Evolutionary conservation across 2,113 vertebrate species (phyloP), one percentile per base, ranked within the genome.

Genomic region (Illadopsis cleaveri): DNA sequence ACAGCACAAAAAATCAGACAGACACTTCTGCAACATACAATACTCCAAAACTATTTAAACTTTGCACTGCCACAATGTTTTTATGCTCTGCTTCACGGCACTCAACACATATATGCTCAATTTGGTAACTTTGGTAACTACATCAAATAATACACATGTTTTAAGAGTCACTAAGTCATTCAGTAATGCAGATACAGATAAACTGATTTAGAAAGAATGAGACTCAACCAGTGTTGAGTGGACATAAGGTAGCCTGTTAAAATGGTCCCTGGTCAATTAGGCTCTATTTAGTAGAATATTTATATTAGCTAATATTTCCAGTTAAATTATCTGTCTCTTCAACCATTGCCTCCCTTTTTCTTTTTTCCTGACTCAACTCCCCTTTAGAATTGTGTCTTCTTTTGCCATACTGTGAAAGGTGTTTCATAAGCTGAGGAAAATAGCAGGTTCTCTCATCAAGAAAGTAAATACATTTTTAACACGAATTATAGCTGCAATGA

Each of bases 361-460:
- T 82, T 82, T 80, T 86, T 81, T 17, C 13, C 31, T 73, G 47
- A 86, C 22, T 71, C 80, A 82, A 60, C 2, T 47, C 7, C 13
- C 40, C 58, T 75, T 66, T 38, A 83, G 22, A 78, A 78, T 25
- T 73, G 9, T 69, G n/a, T 77, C 28, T 86, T 92, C 47, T 93
- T 95, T 93, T 82, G 72, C 33, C 61, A 82, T 62, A 64, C 24
- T 16, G 71, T 12, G 22, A 96, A 85, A 85, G 65, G 31, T 85
- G 73, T 93, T 84, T 96, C 89, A 96, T 78, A 93, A 88, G 79
- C 23, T 58, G 24, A 66, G 19, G 5, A 30, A 23, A 90, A 89
- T n/a, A 90, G 50, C 78, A 85, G 20, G 11, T 82, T 89, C 42
- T 82, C 50, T 73, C 58, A 86, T n/a, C 13, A n/a, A 96, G 75